These are phyloP conservation scores for Nemurella pictetii DNA, from an alignment of 2,888 invertebrate species.

Conservation along the genomic window DNA sequence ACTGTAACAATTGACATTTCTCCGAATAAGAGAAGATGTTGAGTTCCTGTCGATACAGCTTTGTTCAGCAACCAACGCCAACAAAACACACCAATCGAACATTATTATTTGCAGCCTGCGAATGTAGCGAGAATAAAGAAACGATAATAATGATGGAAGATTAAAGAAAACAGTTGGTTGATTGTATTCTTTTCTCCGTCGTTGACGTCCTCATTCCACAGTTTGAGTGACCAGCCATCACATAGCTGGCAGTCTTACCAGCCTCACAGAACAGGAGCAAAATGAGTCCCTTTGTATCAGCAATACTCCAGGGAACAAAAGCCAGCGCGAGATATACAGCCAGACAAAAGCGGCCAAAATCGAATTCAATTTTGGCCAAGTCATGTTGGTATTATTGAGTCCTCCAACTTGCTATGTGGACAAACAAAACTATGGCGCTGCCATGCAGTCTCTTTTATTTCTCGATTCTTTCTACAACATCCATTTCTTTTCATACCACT, in stretches of 20 bases:
- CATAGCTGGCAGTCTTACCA: neutral
- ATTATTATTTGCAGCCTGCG: conserved; percentile 6
- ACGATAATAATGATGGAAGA: conserved; percentile 25
- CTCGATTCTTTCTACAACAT: conserved; percentile 20
- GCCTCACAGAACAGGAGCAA: conserved; percentile 10
- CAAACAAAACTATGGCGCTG: conserved; percentile 36
- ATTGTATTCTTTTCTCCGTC: conserved; percentile 22
- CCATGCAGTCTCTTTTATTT: neutral
- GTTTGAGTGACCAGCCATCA: conserved; percentile 21
- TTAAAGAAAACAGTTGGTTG: conserved; percentile 29
- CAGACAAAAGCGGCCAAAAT: conserved; percentile 31
- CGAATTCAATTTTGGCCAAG: conserved; percentile 36
- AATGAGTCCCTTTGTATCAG: conserved; percentile 22
- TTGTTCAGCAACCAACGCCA: neutral
- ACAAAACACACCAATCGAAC: conserved; percentile 12
- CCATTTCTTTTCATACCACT: conserved; percentile 27
- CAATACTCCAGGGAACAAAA: conserved; percentile 24
- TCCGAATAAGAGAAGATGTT: neutral
- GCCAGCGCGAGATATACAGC: neutral
- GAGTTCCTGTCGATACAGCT: conserved; percentile 11
- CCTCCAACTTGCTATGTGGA: conserved; percentile 35
- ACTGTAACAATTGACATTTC: conserved; percentile 17
- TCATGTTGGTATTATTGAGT: conserved; percentile 40
- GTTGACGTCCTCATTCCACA: conserved; percentile 24
- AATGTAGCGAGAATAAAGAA: conserved; percentile 4